Percentiles rank a stretch among this genome's conserved stretches.
Evolutionary conservation across 2,797 vertebrate species (phyloP).

Genomic region (Catostomus latipinnis): DNA sequence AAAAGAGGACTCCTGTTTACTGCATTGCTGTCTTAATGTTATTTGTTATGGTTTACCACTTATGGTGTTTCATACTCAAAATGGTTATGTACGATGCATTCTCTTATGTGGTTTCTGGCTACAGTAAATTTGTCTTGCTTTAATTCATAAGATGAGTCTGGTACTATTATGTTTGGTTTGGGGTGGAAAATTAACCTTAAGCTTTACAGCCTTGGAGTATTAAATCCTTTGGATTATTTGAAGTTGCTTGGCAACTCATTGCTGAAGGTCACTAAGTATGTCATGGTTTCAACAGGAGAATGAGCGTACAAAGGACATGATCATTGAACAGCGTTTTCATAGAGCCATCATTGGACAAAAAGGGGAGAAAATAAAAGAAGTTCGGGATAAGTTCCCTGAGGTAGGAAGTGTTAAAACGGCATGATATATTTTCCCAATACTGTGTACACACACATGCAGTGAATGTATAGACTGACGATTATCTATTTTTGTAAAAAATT

Average conservation of each 20-base stretch:
- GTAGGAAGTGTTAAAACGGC: slow-evolving; percentile 68
- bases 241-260: slow-evolving; percentile 44
- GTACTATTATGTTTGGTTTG: not conserved
- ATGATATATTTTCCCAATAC: not conserved
- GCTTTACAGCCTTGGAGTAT: not conserved
- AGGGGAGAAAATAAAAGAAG: slow-evolving; percentile 96
- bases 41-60: not conserved
- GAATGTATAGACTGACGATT: too few relatives aligned
- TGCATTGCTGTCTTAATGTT: not conserved
- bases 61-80: not conserved
- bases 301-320: slow-evolving; percentile 99
- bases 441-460: not conserved
- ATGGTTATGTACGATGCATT: not conserved
- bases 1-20: not conserved
- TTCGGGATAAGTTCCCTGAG: slow-evolving; percentile 98
- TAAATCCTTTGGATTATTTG: slow-evolving; percentile 24
- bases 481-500: not conserved
- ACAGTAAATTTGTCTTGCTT: not conserved
- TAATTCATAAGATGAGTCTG: not conserved
- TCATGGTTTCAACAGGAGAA: slow-evolving; percentile 85
- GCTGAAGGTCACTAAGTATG: slow-evolving; percentile 15
- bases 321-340: slow-evolving; percentile 98
- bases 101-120: not conserved
- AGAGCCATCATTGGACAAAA: slow-evolving; percentile 99
- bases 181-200: not conserved